Base-by-base conservation (phyloP, 2,888 invertebrate species). In the Escarpia spicata region DNA sequence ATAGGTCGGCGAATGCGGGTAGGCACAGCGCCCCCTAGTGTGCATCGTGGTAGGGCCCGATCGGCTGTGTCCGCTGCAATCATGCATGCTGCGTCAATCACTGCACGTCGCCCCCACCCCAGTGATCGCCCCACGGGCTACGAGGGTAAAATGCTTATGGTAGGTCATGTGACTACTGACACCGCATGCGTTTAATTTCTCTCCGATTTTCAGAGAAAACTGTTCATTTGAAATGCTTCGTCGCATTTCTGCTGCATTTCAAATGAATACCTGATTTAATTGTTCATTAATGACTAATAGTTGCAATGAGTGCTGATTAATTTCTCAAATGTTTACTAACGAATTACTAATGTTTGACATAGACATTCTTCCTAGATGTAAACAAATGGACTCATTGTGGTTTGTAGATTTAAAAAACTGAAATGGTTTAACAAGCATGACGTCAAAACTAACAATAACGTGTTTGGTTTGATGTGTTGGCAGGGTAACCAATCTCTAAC, bases 1-100 rank as follows among this genome's bases (percentile, higher is more conserved):
- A 94, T 96, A 43, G 96, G 96, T 90, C 95, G 95, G 75, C 94
- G 95, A 92, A 95, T 96, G 95, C 94, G 96, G 96, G 96, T 96
- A 96, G 96, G 96, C 93, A 91, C 90, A 90, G 37, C 92, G 44
- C 94, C 94, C n/a, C 37, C 90, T 31, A 90, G 92, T 91, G 37
- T 90, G 44, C 92, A 91, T 92, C 91, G 92, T 75, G 75, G 75
- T 75, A 75, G 75, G 91, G 37, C 91, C 93, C 31, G 92, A 90
- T 91, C 92, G 95, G 95, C 75, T 19, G 75, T n/a, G 26, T 19
- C 75, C 75, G 92, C 90, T n/a, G 93, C 91, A 90, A 92, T 75
- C 90, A 44, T 43, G 92, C 43, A 43, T 43, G 44, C 93, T 43
- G 92, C 43, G 31, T 91, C 91, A 43, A 93, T 58, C 92, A 92